A percentile compares a stretch with the other conserved stretches of the same genome.
Evolutionary conservation across 2,797 vertebrate species (phyloP).

Genomic region (Macropodus opercularis): DNA sequence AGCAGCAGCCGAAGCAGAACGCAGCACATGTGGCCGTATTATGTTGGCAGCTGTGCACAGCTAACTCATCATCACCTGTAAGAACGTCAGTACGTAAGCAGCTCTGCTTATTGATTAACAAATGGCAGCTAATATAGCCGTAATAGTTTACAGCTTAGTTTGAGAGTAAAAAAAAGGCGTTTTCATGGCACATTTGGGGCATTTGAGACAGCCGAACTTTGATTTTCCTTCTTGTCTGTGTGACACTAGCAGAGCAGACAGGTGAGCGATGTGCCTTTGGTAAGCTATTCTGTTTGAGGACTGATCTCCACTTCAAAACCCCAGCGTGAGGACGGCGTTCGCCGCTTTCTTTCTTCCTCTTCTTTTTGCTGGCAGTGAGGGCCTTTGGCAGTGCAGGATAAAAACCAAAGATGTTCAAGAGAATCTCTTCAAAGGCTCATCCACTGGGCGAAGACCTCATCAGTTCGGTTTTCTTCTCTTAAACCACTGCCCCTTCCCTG

Average conservation of each 20-base stretch:
- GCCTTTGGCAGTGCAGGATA: constrained; percentile 57
- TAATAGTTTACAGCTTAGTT: constrained; percentile 27
- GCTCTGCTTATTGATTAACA: constrained; percentile 45
- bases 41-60: constrained; percentile 69
- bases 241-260: constrained; percentile 59
- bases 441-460: constrained; percentile 48
- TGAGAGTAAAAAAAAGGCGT: constrained; percentile 14
- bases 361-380: constrained; percentile 35
- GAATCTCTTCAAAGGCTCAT: constrained; percentile 72
- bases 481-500: constrained; percentile 48
- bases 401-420: constrained; percentile 51
- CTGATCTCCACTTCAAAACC: constrained; percentile 76
- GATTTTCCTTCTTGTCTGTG: constrained; percentile 46
- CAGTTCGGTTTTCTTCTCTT: constrained; percentile 47
- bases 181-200: constrained; percentile 24
- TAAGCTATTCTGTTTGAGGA: constrained; percentile 78
- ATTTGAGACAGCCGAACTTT: constrained; percentile 52
- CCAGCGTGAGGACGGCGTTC: constrained; percentile 61
- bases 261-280: constrained; percentile 67
- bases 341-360: constrained; percentile 58
- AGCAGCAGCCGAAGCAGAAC: constrained; percentile 48
- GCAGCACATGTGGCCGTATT: constrained; percentile 65
- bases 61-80: constrained; percentile 63
- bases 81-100: constrained; percentile 59
- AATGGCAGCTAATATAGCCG: constrained; percentile 11